Conservation (phyloP, 2,113 vertebrate species). For the Erythrolamprus reginae region DNA sequence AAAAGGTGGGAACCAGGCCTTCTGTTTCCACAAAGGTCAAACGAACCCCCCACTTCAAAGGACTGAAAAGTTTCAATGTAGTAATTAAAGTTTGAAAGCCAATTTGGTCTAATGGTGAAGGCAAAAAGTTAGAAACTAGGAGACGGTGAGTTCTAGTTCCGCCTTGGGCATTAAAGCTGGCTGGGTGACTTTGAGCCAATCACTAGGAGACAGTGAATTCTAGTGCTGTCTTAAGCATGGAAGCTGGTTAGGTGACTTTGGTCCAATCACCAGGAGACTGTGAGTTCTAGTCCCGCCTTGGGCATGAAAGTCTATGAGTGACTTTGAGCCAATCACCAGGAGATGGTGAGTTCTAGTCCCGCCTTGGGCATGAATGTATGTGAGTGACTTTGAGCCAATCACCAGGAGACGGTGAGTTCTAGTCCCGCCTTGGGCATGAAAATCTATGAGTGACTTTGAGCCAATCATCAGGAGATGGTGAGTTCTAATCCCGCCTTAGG, state of each 20-base stretch:
- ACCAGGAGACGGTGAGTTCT: no score
- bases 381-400: no score
- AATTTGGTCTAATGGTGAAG: not conserved
- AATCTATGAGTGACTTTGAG: no score
- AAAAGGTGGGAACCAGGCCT: not conserved
- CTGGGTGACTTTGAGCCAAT: not conserved
- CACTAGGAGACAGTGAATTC: not conserved
- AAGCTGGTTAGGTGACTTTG: not conserved
- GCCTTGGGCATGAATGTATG: no score
- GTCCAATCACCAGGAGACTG: not conserved
- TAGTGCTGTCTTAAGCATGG: rapidly evolving
- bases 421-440: rapidly evolving
- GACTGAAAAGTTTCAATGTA: not conserved
- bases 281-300: not conserved
- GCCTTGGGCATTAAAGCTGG: rapidly evolving
- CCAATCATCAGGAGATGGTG: no score
- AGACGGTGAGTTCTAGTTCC: no score
- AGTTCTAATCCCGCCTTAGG: no score
- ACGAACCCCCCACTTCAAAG: not conserved
- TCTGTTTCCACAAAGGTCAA: not conserved
- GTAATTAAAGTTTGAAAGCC: not conserved
- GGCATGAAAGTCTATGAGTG: rapidly evolving
- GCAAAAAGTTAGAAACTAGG: no score
- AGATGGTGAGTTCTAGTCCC: no score
- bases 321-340: not conserved